Evolutionary conservation across 2,888 invertebrate species (phyloP), one percentile per base, ranked within the genome.

Genomic region (Frankliniella intonsa): DNA sequence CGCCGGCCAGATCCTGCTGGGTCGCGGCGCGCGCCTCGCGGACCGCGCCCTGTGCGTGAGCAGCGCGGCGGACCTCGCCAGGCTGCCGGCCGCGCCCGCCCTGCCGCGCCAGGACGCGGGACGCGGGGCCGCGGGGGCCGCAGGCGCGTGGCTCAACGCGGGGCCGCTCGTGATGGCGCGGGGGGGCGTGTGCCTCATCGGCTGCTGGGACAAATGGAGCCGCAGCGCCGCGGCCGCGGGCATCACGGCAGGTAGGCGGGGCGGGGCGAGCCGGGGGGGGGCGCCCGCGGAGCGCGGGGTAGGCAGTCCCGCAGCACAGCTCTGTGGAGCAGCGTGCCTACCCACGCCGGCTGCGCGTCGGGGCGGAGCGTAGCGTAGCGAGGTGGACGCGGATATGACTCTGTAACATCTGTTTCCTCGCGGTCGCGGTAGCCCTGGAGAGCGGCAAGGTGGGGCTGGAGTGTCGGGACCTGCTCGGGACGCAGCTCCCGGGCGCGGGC

Each of bases 161-260:
- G 87, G 87, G 62, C 86, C 88, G 0, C 83, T 88, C 50, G 80
- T 88, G 10, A 81, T 89, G 84, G 88, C 88, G 2, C 86, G 86
- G 76, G 86, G 87, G 76, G 89, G 89, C 0, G 87, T 89, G 2
- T 88, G 87, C 82, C 88, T 86, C 83, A 85, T 86, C 0, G 89
- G 89, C 1, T 88, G 89, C 84, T 89, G 88, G 89, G 85, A 86
- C 12, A 84, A 84, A 81, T 83, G 79, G 14, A 80, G 81, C 8
- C 50, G 81, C 9, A 81, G 80, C 80, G 65, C 69, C 38, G 62
- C 80, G 19, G 76, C 82, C 50, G 62, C 79, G 17, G 76, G 82
- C 81, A 80, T 81, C 50, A 80, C 80, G 19, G 11, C 62, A 81
- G 83, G 83, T 82, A 81, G 17, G 55, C 38, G 49, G 7, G 49